Evolutionary conservation across 2,113 vertebrate species (phyloP).

Genomic region (Solenodon paradoxus): DNA sequence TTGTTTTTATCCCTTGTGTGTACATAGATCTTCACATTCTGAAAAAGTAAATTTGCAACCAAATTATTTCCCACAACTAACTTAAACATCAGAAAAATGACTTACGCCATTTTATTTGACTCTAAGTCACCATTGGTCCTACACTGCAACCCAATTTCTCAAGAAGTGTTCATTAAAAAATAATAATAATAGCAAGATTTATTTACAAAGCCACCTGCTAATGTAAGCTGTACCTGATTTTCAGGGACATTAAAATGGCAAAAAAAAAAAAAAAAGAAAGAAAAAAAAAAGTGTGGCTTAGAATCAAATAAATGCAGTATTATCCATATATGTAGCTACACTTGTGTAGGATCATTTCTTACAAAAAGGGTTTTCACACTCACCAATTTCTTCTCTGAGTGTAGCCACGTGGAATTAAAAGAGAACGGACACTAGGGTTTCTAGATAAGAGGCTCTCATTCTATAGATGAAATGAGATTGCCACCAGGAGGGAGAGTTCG

Average conservation of each 20-base stretch:
- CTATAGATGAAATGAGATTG: background rate
- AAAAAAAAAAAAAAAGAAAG: too few species aligned
- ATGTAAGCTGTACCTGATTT: too few species aligned
- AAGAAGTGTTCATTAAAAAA: too few species aligned
- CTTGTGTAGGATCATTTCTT: background rate
- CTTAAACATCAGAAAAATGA: background rate
- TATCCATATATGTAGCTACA: background rate
- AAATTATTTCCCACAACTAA: background rate
- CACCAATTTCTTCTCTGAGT: background rate
- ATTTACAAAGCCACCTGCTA: too few species aligned
- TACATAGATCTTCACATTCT: background rate
- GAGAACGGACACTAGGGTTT: background rate
- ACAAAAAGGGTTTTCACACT: background rate
- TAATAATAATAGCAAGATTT: too few species aligned
- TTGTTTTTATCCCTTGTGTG: conserved; percentile 17
- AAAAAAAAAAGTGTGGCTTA: too few species aligned
- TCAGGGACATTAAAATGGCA: too few species aligned
- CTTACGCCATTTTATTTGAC: too few species aligned
- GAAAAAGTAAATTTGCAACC: background rate
- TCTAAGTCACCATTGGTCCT: too few species aligned
- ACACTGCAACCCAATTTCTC: too few species aligned
- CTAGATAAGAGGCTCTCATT: background rate
- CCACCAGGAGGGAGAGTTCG: background rate
- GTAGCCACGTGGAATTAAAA: background rate
- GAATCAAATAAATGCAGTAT: too few species aligned